phyloP scores from a whole-genome alignment of 2,888 invertebrate species.

The Perdita meconis region DNA sequence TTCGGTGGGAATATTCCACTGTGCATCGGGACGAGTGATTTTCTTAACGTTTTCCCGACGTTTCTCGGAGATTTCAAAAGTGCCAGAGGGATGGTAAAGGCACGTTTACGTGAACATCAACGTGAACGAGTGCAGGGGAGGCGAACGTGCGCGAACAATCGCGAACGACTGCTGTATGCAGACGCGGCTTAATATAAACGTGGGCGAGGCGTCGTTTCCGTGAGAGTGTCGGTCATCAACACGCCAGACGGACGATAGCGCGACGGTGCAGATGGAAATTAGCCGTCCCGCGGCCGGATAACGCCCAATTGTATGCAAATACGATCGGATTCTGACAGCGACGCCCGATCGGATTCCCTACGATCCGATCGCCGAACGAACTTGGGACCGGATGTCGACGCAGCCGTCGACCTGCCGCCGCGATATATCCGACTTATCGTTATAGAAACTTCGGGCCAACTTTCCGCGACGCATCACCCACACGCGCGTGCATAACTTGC shows the following conservation, averaged over 20 bases:
- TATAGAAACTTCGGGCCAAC: slow-evolving; percentile 43
- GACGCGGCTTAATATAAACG: slow-evolving; percentile 5
- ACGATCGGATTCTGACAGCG: slow-evolving; percentile 68
- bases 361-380: slow-evolving; percentile 54
- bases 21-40: too few species aligned
- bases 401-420: slow-evolving; percentile 1
- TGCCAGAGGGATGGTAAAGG: too few species aligned
- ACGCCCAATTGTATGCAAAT: slow-evolving; percentile 75
- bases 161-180: too few species aligned
- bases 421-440: slow-evolving; percentile 61
- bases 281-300: slow-evolving; percentile 64
- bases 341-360: slow-evolving; percentile 53
- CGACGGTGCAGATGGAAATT: slow-evolving; percentile 65
- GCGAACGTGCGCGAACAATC: too few species aligned
- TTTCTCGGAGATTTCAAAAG: too few species aligned
- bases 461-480: slow-evolving; percentile 38
- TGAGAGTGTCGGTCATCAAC: slow-evolving; percentile 52
- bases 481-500: neutral
- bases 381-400: slow-evolving; percentile 63
- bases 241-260: slow-evolving; percentile 56
- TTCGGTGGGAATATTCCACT: too few species aligned
- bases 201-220: slow-evolving; percentile 34
- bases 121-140: too few species aligned
- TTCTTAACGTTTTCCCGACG: too few species aligned
- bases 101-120: too few species aligned